A percentile compares a stretch with the other conserved stretches of the same genome.
These are phyloP conservation scores for Parnassius mnemosyne DNA, from an alignment of 2,888 invertebrate genomes.

Conservation along the genomic window DNA sequence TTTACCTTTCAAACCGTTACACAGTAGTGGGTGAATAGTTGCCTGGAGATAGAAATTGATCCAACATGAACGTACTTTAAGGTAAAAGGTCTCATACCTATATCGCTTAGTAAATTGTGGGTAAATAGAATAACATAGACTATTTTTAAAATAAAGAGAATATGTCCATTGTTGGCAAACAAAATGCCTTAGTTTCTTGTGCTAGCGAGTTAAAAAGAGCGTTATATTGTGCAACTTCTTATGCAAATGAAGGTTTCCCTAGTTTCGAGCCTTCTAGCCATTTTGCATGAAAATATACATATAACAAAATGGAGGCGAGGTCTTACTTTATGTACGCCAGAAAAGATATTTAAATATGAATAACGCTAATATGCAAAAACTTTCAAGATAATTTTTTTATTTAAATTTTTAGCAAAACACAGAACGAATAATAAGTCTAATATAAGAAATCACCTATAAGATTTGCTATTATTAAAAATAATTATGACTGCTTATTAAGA, in stretches of 20 bases:
- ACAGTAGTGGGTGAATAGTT: too few relatives aligned
- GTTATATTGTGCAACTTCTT: conserved; percentile 48
- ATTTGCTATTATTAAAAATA: too few relatives aligned
- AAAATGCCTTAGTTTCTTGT: conserved; percentile 41
- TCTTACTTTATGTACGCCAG: conserved; percentile 30
- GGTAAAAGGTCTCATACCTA: too few relatives aligned
- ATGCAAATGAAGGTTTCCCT: conserved; percentile 61
- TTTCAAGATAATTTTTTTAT: too few relatives aligned
- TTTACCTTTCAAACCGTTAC: too few relatives aligned
- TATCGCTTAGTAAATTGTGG: too few relatives aligned
- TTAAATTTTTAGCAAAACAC: too few relatives aligned
- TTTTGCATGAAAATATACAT: conserved; percentile 58
- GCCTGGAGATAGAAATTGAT: too few relatives aligned
- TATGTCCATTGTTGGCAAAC: conserved; percentile 54
- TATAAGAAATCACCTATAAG: too few relatives aligned
- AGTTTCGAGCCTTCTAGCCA: conserved; percentile 58
- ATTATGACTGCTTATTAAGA: too few relatives aligned
- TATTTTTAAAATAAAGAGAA: conserved; percentile 29
- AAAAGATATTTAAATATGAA: conserved; percentile 20
- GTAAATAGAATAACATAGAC: not conserved
- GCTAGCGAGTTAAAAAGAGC: conserved; percentile 51
- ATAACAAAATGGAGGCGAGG: conserved; percentile 49
- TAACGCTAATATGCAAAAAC: conserved; percentile 2
- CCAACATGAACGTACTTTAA: too few relatives aligned
- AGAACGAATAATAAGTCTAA: too few relatives aligned